Evolutionary conservation across 2,797 vertebrate species (phyloP).

Genomic region (Muscicapa comitata): DNA sequence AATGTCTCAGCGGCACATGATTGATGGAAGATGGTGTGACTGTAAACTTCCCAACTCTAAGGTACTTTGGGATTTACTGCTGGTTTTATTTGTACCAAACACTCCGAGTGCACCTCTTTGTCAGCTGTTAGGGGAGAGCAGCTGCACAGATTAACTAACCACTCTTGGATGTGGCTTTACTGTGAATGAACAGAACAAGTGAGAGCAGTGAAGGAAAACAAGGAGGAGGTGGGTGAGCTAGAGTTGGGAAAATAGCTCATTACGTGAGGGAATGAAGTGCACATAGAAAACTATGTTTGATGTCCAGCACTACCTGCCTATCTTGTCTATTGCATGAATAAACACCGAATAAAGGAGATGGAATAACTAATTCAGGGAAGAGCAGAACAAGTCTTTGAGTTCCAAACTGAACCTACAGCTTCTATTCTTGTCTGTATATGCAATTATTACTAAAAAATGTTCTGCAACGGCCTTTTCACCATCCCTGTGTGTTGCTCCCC

Average conservation of each 20-base stretch:
- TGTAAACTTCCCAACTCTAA: slow-evolving; percentile 98
- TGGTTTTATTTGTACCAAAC: not conserved
- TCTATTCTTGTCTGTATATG: not conserved
- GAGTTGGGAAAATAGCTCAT: not conserved
- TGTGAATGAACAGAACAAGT: not conserved
- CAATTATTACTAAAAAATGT: not conserved
- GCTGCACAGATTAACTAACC: accelerated
- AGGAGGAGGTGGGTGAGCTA: not conserved
- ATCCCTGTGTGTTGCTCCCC: not conserved
- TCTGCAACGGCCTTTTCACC: not conserved
- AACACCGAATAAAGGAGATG: not conserved
- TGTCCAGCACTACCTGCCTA: not conserved
- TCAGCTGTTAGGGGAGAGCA: not conserved
- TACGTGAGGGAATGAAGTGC: not conserved
- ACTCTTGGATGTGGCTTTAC: not conserved
- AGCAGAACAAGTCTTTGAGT: not conserved
- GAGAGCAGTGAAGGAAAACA: not conserved
- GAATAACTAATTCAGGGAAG: not conserved
- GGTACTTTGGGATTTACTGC: slow-evolving; percentile 70
- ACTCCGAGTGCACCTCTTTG: accelerated
- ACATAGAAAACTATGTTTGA: not conserved
- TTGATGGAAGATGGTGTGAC: slow-evolving; percentile 98
- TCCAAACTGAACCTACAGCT: not conserved
- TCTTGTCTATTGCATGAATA: not conserved
- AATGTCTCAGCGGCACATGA: slow-evolving; percentile 98